Evolutionary conservation across 2,888 invertebrate genomes (phyloP).

Genomic region (Pyrocoelia pectoralis): DNA sequence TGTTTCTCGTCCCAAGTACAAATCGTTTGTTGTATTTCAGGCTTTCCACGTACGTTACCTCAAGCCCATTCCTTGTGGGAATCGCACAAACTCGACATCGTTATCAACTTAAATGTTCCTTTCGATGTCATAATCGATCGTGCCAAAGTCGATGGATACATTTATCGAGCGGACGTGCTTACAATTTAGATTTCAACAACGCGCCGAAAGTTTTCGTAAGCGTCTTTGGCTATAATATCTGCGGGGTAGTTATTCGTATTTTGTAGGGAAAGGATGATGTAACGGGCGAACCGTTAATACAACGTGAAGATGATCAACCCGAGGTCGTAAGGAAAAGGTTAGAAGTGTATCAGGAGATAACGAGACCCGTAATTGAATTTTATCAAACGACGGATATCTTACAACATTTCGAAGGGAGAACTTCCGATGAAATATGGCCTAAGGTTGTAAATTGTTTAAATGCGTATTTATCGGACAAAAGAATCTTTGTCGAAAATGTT

Average conservation of each 20-base stretch:
- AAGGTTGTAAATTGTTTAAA: constrained; percentile 64
- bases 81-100: constrained; percentile 78
- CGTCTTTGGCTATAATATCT: no score
- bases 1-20: constrained; percentile 13
- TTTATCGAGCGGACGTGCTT: constrained; percentile 88
- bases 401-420: constrained; percentile 81
- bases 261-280: constrained; percentile 84
- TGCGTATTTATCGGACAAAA: neutral
- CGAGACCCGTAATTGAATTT: constrained; percentile 84
- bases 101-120: constrained; percentile 88
- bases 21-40: constrained; percentile 61
- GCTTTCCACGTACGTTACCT: constrained; percentile 78
- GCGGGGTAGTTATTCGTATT: no score
- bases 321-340: constrained; percentile 85
- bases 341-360: constrained; percentile 78
- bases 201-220: constrained; percentile 83
- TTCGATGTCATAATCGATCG: constrained; percentile 84
- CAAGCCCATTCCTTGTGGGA: constrained; percentile 84
- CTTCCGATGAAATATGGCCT: constrained; percentile 95
- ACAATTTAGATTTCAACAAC: constrained; percentile 93
- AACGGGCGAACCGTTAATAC: constrained; percentile 87
- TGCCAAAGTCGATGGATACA: constrained; percentile 91
- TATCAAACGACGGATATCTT: constrained; percentile 78
- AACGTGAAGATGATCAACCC: constrained; percentile 90
- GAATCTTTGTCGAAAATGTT: neutral